Evolutionary conservation across 2,113 vertebrate species (phyloP).

Genomic region (Protomyctophum bolini): DNA sequence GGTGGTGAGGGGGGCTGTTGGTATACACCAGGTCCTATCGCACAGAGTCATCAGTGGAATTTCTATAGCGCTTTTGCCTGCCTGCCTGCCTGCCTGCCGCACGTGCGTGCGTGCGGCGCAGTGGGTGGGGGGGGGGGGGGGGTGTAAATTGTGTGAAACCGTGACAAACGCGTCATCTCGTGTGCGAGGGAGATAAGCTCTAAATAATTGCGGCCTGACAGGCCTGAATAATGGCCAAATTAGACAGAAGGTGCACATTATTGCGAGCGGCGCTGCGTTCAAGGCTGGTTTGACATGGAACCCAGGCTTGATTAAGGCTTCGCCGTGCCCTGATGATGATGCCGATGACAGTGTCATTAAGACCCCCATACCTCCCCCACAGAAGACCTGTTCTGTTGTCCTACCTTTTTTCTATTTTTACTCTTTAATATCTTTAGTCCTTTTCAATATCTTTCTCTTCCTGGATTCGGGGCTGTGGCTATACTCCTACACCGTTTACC

Average conservation of each 20-base stretch:
- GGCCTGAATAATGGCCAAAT: conserved; percentile 84
- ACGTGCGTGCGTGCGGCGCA: conserved; percentile 22
- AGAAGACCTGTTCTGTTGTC: too few relatives aligned
- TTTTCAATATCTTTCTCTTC: conserved; percentile 12
- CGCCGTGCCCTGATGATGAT: conserved; percentile 48
- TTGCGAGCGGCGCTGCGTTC: conserved; percentile 71
- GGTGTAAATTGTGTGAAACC: conserved; percentile 48
- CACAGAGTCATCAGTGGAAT: conserved; percentile 77
- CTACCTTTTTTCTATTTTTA: too few relatives aligned
- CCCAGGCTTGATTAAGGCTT: conserved; percentile 64
- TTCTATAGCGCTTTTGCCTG: conserved; percentile 62
- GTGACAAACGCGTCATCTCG: conserved; percentile 81
- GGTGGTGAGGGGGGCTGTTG: conserved; percentile 24
- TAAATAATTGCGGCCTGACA: conserved; percentile 84
- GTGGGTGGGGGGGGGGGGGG: background rate
- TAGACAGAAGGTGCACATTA: conserved; percentile 81
- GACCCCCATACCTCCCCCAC: background rate
- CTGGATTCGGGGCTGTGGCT: conserved; percentile 41
- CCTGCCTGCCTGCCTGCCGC: too few relatives aligned
- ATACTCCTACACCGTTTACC: conserved; percentile 43
- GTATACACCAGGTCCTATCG: conserved; percentile 60
- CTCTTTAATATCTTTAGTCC: background rate
- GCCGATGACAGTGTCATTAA: conserved; percentile 30
- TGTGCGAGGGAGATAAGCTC: conserved; percentile 82
- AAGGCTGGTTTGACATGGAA: conserved; percentile 70